These are phyloP conservation scores for Stegodyphus dumicola DNA, from an alignment of 1,140 invertebrate genomes.

Conservation along the genomic window DNA sequence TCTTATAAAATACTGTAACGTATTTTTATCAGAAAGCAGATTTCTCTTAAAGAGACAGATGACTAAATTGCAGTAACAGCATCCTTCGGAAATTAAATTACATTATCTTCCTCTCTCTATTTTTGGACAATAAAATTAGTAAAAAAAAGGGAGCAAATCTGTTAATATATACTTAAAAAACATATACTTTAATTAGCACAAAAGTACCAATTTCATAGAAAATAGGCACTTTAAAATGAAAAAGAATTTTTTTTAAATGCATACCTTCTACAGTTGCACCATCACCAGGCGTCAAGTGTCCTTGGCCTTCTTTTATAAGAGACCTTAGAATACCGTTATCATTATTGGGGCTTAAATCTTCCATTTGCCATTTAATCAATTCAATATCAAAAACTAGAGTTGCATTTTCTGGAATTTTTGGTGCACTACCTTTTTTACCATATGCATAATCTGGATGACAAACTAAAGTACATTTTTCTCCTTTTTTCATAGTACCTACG, in stretches of 20 bases:
- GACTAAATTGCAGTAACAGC: too few species aligned
- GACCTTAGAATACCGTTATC: slow-evolving; percentile 85
- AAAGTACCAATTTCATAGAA: too few species aligned
- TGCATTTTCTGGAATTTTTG: slow-evolving; percentile 89
- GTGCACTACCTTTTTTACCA: slow-evolving; percentile 83
- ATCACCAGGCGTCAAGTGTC: slow-evolving; percentile 80
- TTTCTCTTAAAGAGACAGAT: too few species aligned
- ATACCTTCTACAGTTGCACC: slow-evolving; percentile 81
- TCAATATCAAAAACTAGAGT: slow-evolving; percentile 86
- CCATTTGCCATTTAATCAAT: slow-evolving; percentile 81
- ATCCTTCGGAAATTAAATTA: too few species aligned
- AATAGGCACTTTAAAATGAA: neutral
- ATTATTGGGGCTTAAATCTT: slow-evolving; percentile 86
- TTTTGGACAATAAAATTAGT: too few species aligned
- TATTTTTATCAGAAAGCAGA: too few species aligned
- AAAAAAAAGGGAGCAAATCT: too few species aligned
- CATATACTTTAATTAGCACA: too few species aligned
- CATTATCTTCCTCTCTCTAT: too few species aligned
- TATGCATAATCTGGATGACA: slow-evolving; percentile 94
- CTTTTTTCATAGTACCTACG: slow-evolving; percentile 92
- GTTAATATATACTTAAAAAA: too few species aligned
- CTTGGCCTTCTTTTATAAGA: slow-evolving; percentile 78
- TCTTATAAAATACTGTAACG: too few species aligned
- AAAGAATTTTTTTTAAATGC: neutral
- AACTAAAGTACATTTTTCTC: slow-evolving; percentile 85